Base-by-base conservation (phyloP, 37 sponge, comb jelly and placozoan genomes). In the Hexactinellida sp. region DNA sequence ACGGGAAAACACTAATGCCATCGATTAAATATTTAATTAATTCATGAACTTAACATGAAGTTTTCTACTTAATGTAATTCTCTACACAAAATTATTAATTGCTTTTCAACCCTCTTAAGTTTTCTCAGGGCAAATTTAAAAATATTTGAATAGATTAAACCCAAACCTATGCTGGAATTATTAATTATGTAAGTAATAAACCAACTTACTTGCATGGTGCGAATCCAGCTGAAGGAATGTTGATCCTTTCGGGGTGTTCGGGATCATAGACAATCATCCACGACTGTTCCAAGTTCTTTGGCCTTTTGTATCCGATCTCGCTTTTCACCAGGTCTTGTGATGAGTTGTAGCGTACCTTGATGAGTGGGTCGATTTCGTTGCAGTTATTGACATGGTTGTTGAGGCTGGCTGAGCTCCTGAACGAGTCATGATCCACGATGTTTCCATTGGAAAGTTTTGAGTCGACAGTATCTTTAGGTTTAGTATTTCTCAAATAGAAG, bases 191-290 rank as follows among this genome's bases (percentile, higher is more conserved):
- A 63, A 63, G 21, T 63, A 63, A n/a, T n/a, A n/a, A n/a, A n/a
- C n/a, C n/a, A n/a, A 63, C 76, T 63, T 28, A 63, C 76, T 63
- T 63, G 76, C 76, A 63, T 32, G 76, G 76, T 25, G 76, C 76
- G 13, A 63, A 63, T 63, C 76, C 76, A 63, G 76, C 76, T 63
- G 76, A 63, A 7, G 76, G 76, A 7, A 63, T 63, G 76, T 63
- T 63, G 76, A 63, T 63, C 30, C 30, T 63, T 7, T 63, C 76
- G 25, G 28, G 30, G 13, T 63, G 76, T 23, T 63, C 76, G 3
- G 76, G 76, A 23, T 63, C 76, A 28, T 63, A 63, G 32, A 63
- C 30, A 25, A 63, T n/a, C 76, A 63, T 63, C 76, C 76, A 63
- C 3, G 76, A 63, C 76, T 63, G 76, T n/a, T 63, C 76, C 76